Conservation (phyloP, 2,888 invertebrate species). For the Iselma pallidipennis region DNA sequence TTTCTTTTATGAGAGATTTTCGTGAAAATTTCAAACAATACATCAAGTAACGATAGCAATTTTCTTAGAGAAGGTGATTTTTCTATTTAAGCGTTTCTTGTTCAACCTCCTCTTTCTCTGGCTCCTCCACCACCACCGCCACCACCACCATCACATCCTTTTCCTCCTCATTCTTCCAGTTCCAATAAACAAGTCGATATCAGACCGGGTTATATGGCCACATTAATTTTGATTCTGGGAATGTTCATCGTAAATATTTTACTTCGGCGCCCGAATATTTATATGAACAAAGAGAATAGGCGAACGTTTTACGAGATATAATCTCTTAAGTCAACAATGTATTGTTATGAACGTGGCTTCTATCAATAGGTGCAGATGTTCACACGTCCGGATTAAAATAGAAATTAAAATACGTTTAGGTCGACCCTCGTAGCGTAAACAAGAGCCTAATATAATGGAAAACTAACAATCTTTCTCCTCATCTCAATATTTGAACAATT, state of each 20-base stretch:
- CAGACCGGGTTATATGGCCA: conserved; percentile 29
- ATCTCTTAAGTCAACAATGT: conserved; percentile 39
- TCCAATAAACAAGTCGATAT: conserved; percentile 30
- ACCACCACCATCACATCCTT: too few relatives aligned
- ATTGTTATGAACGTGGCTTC: conserved; percentile 36
- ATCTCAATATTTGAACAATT: not conserved
- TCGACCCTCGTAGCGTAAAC: conserved; percentile 23
- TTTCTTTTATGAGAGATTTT: not conserved
- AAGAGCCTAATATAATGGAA: conserved; percentile 1
- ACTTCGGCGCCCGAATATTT: conserved; percentile 38
- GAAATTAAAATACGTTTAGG: conserved; percentile 39
- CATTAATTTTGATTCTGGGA: conserved; percentile 38
- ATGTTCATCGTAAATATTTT: conserved; percentile 35
- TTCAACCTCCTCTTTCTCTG: not conserved
- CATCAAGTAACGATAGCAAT: conserved; percentile 1
- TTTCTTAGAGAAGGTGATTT: not conserved
- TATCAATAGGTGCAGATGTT: conserved; percentile 42
- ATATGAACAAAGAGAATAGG: conserved; percentile 40
- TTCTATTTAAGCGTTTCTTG: conserved; percentile 1
- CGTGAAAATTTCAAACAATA: not conserved
- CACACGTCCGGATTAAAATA: conserved; percentile 39
- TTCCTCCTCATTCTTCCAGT: not conserved
- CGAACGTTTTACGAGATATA: conserved; percentile 35
- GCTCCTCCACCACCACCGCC: too few relatives aligned
- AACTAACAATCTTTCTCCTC: not conserved